phyloP scores from a whole-genome alignment of 2,113 vertebrate genomes.

The Melospiza melodia region DNA sequence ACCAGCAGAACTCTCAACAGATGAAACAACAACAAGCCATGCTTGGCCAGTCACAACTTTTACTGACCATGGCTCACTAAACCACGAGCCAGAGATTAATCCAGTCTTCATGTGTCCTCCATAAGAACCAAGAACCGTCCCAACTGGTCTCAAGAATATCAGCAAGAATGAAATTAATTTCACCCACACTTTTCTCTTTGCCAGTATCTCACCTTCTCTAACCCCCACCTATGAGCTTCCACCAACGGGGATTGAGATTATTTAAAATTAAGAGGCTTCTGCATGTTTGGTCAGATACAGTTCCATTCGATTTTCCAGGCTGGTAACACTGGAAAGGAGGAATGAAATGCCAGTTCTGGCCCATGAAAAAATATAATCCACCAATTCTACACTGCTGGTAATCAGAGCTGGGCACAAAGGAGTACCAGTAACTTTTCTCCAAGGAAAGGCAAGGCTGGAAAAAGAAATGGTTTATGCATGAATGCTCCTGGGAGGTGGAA shows the following conservation, averaged over 20 bases:
- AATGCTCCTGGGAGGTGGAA: neutral
- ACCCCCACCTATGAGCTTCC: neutral
- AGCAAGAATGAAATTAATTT: neutral
- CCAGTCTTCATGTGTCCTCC: neutral
- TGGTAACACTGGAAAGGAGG: neutral
- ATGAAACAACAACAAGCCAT: neutral
- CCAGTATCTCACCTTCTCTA: neutral
- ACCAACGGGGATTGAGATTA: neutral
- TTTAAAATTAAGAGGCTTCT: neutral
- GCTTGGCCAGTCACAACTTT: neutral
- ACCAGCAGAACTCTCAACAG: neutral
- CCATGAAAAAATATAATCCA: neutral
- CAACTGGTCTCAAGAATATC: neutral
- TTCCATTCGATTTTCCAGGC: neutral
- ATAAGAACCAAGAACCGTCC: neutral
- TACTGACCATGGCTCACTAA: neutral
- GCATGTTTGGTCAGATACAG: neutral
- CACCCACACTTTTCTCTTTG: neutral
- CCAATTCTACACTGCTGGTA: neutral
- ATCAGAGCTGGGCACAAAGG: neutral
- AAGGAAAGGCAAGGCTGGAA: neutral
- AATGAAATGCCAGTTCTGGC: neutral
- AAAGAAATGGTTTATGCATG: neutral
- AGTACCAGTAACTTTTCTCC: neutral
- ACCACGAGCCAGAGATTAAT: neutral